Evolutionary conservation across 2,113 vertebrate species (phyloP).

Genomic region (Bujurquina vittata): DNA sequence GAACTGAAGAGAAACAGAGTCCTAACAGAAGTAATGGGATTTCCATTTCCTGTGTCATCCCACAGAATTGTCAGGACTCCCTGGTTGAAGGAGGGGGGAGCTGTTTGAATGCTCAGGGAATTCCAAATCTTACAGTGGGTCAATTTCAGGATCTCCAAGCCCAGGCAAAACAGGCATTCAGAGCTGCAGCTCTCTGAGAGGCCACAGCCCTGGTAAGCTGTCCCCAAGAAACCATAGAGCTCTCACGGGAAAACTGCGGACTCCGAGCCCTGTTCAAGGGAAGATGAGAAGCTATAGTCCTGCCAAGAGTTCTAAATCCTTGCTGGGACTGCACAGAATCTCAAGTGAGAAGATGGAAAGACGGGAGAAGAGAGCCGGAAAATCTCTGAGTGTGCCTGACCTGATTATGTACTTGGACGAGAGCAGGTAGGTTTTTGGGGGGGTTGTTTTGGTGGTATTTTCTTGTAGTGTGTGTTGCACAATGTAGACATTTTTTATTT

Average conservation of each 20-base stretch:
- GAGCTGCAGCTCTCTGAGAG: slow-evolving; percentile 24
- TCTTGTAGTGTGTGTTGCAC: background rate
- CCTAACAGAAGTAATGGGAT: background rate
- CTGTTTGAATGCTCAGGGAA: background rate
- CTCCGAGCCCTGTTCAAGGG: slow-evolving; percentile 59
- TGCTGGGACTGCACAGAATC: slow-evolving; percentile 48
- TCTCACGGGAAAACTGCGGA: slow-evolving; percentile 22
- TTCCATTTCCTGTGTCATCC: slow-evolving; percentile 3
- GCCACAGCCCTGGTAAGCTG: slow-evolving; percentile 46
- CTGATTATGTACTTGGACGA: slow-evolving; percentile 49
- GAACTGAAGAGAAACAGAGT: slow-evolving; percentile 3
- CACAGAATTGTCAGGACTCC: background rate
- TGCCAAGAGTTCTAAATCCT: slow-evolving; percentile 51
- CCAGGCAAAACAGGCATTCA: slow-evolving; percentile 46
- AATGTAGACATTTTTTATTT: background rate
- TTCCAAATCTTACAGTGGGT: slow-evolving; percentile 10
- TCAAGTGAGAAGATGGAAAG: slow-evolving; percentile 34
- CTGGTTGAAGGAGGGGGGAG: background rate
- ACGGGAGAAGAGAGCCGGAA: slow-evolving; percentile 18
- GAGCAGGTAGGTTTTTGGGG: slow-evolving; percentile 29
- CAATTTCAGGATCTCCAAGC: slow-evolving; percentile 45
- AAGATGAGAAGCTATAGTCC: slow-evolving; percentile 48
- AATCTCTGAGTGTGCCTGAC: slow-evolving; percentile 64
- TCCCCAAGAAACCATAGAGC: slow-evolving; percentile 46
- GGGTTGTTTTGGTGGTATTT: background rate